Base-by-base conservation (phyloP, 2,888 invertebrate species). In the Corbicula japonica region DNA sequence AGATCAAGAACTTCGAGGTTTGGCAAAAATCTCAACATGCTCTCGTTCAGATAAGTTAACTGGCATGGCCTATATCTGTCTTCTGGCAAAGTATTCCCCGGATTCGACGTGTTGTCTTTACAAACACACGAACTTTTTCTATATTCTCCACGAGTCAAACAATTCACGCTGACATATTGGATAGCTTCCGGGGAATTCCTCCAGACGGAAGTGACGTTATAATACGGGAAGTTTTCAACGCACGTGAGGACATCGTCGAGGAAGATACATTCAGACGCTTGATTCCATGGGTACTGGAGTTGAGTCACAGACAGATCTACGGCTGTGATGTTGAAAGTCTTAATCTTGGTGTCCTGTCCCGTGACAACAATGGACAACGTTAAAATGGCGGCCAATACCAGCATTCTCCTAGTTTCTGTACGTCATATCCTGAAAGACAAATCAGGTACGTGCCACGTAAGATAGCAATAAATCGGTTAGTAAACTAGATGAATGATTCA, bases 1-100 rank as follows among this genome's bases (percentile, higher is more conserved):
- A 83, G 54, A 62, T 83, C 82, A 12, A 83, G 34, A 15, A 73
- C 65, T 65, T 83, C 76, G 1, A 83, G 52, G 35, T 69, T 58
- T 2, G 48, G 38, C 1, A 71, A 38, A 5, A 18, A 10, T 23
- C 41, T 73, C 2, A 83, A 69, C 2, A 61, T 41, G 0, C 48
- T 48, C 4, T 52, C 44, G 21, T 68, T 44, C 0, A 79, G 28
- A 30, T 26, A 2, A 18, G 30, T 63, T 32, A 83, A n/a, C 10
- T 76, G 65, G 26, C 82, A 83, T 15, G 34, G 41, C 8, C 23
- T 38, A 21, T 69, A 72, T 12, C 23, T 21, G 12, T 76, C 76
- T 12, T 6, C 5, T 21, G 34, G 15, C 3, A 28, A 58, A 18
- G 15, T 8, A 6, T 58, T n/a, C 4, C 35, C 1, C 5, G 58